Evolutionary conservation across 2,888 invertebrate genomes (phyloP).

Genomic region (Eucriotettix oculatus): DNA sequence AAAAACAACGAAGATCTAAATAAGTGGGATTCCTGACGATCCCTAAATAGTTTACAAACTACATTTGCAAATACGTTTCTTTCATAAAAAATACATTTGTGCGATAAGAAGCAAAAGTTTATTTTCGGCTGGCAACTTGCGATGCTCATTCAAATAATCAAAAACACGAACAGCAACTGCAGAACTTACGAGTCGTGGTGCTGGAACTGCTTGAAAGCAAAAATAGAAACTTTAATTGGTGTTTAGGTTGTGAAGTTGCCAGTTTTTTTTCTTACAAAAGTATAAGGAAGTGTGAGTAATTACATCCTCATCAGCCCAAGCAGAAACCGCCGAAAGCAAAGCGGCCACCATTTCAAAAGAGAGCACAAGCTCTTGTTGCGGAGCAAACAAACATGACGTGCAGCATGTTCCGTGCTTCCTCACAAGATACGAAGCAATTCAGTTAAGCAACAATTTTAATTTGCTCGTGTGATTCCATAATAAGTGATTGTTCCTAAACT

Average conservation of each 20-base stretch:
- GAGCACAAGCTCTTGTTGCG: slow-evolving; percentile 3
- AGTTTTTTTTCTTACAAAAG: too few relatives aligned
- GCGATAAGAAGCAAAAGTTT: slow-evolving; percentile 2
- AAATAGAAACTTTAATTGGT: background rate
- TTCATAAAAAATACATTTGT: slow-evolving; percentile 2
- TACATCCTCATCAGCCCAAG: too few relatives aligned
- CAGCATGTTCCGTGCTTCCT: background rate
- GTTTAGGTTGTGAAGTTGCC: too few relatives aligned
- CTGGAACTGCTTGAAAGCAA: background rate
- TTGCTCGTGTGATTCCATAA: slow-evolving; percentile 4
- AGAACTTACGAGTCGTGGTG: background rate
- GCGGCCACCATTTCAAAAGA: slow-evolving; percentile 10
- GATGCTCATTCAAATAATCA: background rate
- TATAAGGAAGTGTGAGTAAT: too few relatives aligned
- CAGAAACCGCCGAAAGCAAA: background rate
- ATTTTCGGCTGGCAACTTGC: slow-evolving; percentile 1
- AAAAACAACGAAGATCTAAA: background rate
- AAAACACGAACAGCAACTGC: too few relatives aligned
- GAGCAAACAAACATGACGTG: slow-evolving; percentile 2
- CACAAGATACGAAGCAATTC: background rate
- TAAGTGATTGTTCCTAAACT: slow-evolving; percentile 4
- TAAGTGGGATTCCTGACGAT: background rate
- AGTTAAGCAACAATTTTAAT: background rate
- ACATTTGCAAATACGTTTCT: background rate
- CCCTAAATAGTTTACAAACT: background rate